Conservation (phyloP, 2,888 invertebrate genomes). For the Drosophila kuntzei region DNA sequence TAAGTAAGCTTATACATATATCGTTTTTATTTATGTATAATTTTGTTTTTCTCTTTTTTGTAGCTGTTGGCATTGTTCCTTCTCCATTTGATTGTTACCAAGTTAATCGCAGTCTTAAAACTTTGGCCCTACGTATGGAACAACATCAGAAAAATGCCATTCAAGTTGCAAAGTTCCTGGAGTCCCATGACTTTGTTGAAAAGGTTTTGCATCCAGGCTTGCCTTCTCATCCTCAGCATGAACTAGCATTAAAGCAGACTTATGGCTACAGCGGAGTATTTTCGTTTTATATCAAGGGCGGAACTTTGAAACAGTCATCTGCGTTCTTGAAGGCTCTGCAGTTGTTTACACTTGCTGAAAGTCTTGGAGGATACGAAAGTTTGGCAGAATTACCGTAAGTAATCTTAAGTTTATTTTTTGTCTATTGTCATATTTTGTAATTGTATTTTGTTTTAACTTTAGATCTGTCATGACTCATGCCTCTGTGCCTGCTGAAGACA, state of each 20-base stretch:
- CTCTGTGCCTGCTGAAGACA: conserved; percentile 92
- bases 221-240: conserved; percentile 94
- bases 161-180: conserved; percentile 92
- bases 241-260: conserved; percentile 91
- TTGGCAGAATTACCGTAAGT: conserved; percentile 97
- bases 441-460: conserved; percentile 64
- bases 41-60: background rate
- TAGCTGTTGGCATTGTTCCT: conserved; percentile 92
- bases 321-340: conserved; percentile 91
- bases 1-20: conserved; percentile 82
- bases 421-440: background rate
- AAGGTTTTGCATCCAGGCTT: conserved; percentile 95
- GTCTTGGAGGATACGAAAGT: conserved; percentile 97
- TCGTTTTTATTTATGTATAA: no score
- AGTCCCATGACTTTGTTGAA: conserved; percentile 91
- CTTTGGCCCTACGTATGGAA: conserved; percentile 95
- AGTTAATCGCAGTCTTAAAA: conserved; percentile 97
- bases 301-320: conserved; percentile 90
- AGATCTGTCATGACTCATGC: conserved; percentile 98
- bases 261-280: conserved; percentile 96
- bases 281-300: conserved; percentile 94
- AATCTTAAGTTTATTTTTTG: background rate
- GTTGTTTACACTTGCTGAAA: conserved; percentile 95
- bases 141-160: conserved; percentile 93
- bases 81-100: conserved; percentile 98